Conservation (phyloP, 2,888 invertebrate genomes). For the Metallyticus violacea region DNA sequence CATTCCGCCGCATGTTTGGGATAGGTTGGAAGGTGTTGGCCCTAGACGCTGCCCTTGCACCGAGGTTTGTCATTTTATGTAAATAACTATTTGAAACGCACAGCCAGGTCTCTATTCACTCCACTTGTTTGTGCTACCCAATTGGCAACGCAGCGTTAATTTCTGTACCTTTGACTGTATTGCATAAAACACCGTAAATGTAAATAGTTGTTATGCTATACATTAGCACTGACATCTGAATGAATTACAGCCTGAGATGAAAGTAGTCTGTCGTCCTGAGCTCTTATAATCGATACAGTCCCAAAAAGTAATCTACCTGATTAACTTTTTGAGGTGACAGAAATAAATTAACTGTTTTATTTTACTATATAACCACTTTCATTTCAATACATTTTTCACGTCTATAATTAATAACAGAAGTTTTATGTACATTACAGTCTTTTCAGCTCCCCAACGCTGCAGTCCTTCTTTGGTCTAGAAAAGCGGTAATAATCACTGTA, state of each 20-base stretch:
- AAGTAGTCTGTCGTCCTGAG: not conserved
- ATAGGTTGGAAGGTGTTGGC: not conserved
- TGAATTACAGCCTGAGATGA: not conserved
- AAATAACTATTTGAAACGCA: not conserved
- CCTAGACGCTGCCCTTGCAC: not conserved
- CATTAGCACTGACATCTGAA: not conserved
- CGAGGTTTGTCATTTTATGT: not conserved
- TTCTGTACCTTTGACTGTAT: not conserved
- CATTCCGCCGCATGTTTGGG: not conserved
- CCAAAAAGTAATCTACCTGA: too few relatives aligned
- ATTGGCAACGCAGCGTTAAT: not conserved
- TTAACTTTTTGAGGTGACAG: too few relatives aligned
- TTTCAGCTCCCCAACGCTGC: too few relatives aligned
- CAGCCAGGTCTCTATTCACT: not conserved
- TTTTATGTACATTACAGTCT: too few relatives aligned
- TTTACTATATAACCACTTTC: too few relatives aligned
- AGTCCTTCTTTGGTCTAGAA: too few relatives aligned
- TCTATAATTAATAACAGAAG: too few relatives aligned
- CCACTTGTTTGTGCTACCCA: not conserved
- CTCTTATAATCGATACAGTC: too few relatives aligned
- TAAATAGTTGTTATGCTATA: not conserved
- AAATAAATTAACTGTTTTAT: too few relatives aligned
- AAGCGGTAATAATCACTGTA: too few relatives aligned
- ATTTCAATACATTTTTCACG: too few relatives aligned
- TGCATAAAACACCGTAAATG: not conserved